A percentile compares a stretch with the other conserved stretches of the same genome.
These are phyloP conservation scores for Peromyscus attwateri DNA, from an alignment of 2,797 vertebrate species.

Conservation along the genomic window DNA sequence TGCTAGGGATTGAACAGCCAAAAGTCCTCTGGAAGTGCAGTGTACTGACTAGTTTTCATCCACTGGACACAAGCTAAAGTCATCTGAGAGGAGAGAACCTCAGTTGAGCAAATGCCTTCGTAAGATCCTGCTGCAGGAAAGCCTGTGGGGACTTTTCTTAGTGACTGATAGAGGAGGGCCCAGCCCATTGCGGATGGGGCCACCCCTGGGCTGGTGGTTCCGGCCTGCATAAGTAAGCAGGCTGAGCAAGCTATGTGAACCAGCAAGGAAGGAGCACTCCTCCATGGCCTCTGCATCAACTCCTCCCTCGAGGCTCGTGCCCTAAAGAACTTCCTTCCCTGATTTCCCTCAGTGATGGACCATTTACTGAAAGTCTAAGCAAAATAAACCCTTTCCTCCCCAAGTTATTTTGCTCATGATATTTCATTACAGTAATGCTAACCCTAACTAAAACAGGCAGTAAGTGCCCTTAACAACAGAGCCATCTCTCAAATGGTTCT, in stretches of 20 bases:
- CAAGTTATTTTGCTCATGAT: too few relatives aligned
- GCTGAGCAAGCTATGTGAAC: neutral
- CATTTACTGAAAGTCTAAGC: neutral
- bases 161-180: neutral
- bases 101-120: neutral
- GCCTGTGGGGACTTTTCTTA: neutral
- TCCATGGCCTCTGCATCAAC: neutral
- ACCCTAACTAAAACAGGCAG: neutral
- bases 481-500: neutral
- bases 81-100: neutral
- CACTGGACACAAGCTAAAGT: neutral
- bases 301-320: neutral
- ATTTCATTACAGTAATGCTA: neutral
- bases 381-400: neutral
- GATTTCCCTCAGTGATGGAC: neutral
- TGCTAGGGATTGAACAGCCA: neutral
- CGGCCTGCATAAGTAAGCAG: neutral
- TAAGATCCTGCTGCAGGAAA: neutral
- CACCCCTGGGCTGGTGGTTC: neutral
- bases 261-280: neutral
- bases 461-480: neutral
- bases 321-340: too few relatives aligned
- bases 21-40: neutral
- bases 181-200: too few relatives aligned
- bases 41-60: neutral